A percentile compares a stretch with the other conserved stretches of the same genome.
Evolutionary conservation across 2,797 vertebrate genomes (phyloP).

Genomic region (Neomorphus geoffroyi): DNA sequence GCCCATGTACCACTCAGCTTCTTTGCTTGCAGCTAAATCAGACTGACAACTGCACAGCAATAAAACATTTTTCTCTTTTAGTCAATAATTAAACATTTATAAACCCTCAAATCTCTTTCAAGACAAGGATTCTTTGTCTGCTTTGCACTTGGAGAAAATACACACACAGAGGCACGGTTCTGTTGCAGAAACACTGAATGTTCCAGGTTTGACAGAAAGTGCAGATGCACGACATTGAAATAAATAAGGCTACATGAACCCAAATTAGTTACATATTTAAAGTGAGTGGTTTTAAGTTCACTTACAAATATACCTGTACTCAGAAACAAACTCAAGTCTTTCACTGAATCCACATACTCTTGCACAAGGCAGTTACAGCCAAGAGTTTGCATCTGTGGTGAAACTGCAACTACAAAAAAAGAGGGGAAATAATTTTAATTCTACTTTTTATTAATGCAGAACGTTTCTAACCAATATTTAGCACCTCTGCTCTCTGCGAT

Average conservation of each 20-base stretch:
- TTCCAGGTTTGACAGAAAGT: neutral
- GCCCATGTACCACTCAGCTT: neutral
- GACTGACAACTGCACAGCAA: neutral
- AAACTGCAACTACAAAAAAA: neutral
- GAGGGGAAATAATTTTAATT: neutral
- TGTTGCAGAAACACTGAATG: neutral
- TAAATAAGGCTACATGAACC: neutral
- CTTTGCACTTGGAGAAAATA: neutral
- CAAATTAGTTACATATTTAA: neutral
- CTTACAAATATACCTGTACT: neutral
- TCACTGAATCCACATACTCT: neutral
- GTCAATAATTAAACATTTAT: neutral
- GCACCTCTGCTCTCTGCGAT: neutral
- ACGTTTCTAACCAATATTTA: neutral
- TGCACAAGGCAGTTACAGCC: neutral
- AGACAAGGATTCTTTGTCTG: neutral
- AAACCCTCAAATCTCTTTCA: neutral
- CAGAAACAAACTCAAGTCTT: neutral
- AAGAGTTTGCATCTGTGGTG: rapidly evolving
- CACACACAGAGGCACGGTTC: neutral
- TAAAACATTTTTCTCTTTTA: neutral
- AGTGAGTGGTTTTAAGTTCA: neutral
- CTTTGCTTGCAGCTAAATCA: neutral
- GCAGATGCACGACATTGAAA: neutral
- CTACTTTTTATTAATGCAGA: neutral